Base-by-base conservation (phyloP, 2,113 vertebrate genomes). In the Pterocles burchelli region DNA sequence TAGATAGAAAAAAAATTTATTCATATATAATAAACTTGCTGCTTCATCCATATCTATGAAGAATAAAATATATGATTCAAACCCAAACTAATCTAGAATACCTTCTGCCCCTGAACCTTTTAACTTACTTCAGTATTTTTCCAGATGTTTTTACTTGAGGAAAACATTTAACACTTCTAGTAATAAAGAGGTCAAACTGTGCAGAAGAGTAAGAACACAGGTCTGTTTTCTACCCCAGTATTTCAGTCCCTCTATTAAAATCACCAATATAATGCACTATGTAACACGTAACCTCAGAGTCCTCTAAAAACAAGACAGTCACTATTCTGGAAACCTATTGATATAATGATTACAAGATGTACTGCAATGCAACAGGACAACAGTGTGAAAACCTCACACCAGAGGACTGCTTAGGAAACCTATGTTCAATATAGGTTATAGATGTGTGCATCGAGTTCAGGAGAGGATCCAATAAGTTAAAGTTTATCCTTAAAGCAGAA, bases 351-450 rank as follows among this genome's bases (percentile, higher is more conserved):
- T 51, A 46, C 33, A 61, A 70, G 41, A 41, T 34, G 33, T 43
- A 49, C 0, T 49, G 18, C 22, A 59, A 43, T 1, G 9, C 22
- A 85, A 72, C 16, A 84, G 38, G 33, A 65, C 29, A 59, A 49
- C 5, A 34, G 7, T 3, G 10, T 24, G 51, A 67, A 62, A 68
- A 62, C 4, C 48, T 63, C 52, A 11, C 24, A 20, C 28, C 31
- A 66, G 24, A 88, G 18, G 6, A 46, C 26, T 71, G 55, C 55
- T 52, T 9, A 26, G 55, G 61, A 70, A 85, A 57, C 5, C 3
- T 20, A 13, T 7, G 22, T 10, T 74, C 71, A 62, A 1, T 7
- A 0, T 0, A 48, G 48, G 52, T 29, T 38, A 38, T 0, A 45
- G 33, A 71, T 36, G 7, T 5, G 24, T 31, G 13, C 41, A 61